Base-by-base conservation (phyloP, 2,888 invertebrate species). In the Cerceris ruficornis region DNA sequence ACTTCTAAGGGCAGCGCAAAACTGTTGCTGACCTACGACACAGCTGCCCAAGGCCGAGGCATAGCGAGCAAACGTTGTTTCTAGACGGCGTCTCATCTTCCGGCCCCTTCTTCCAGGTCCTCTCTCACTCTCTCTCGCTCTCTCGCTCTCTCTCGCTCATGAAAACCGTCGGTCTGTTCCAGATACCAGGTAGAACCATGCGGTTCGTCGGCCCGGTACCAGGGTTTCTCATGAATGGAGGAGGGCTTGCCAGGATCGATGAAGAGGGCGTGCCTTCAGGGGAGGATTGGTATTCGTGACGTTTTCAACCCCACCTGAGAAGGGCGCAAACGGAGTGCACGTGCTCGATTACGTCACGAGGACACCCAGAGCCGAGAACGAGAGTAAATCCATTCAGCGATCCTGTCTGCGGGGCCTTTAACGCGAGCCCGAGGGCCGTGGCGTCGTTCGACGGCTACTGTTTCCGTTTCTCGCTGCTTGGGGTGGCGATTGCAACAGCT, bases 301-400 rank as follows among this genome's bases (percentile, higher is more conserved):
- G 90, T 88, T 83, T 85, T 59, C 79, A 74, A 76, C 81, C 82
- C 81, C 77, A 79, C 87, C 87, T 83, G 83, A 84, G 81, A 75
- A 75, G 77, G 74, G 58, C 66, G 80, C 84, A 58, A 76, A 66
- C 83, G 74, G 84, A 79, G 81, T 87, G 84, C 90, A 90, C 91
- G 90, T 90, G 90, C 86, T 90, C 84, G 86, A 80, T 90, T 90
- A 89, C 91, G 89, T 90, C 91, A 91, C 86, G 84, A 87, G 88
- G 87, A 87, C 83, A 81, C 82, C 52, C 64, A 46, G 67, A 62
- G 64, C 80, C 80, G 79, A 75, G 69, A 46, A 49, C 58, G 65
- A 41, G 59, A 69, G 60, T 54, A 71, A 70, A 84, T 73, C 79
- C 85, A 83, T 87, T 88, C 86, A 83, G 82, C 80, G 82, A 80